Conservation (phyloP, 2,113 vertebrate genomes). For the Scomber scombrus region DNA sequence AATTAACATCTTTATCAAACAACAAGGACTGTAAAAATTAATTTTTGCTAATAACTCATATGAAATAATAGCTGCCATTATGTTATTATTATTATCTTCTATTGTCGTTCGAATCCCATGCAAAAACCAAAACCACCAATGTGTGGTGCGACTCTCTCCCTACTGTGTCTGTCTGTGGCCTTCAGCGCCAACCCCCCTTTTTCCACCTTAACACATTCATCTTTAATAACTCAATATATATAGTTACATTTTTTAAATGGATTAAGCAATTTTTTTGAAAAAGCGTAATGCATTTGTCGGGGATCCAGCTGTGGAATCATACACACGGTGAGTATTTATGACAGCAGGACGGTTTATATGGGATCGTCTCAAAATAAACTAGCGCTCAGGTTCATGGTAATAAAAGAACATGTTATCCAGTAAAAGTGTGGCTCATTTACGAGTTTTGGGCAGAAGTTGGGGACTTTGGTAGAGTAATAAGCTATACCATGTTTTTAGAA, state of each 20-base stretch:
- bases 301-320: conserved; percentile 9
- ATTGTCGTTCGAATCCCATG: not conserved
- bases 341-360: not conserved
- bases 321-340: not conserved
- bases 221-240: not conserved
- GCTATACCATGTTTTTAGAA: not conserved
- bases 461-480: not conserved
- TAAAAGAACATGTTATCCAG: no score
- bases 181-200: not conserved
- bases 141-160: not conserved
- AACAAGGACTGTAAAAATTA: not conserved
- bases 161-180: no score
- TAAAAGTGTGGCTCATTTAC: not conserved
- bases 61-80: not conserved
- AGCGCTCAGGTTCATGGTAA: no score
- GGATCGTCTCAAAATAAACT: no score
- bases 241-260: not conserved
- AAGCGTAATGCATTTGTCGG: not conserved
- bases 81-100: not conserved
- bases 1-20: not conserved
- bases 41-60: not conserved
- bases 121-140: not conserved
- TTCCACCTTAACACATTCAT: not conserved
- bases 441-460: not conserved
- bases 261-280: not conserved